Evolutionary conservation across 2,888 invertebrate genomes (phyloP).

Genomic region (Glaucopsyche alexis): DNA sequence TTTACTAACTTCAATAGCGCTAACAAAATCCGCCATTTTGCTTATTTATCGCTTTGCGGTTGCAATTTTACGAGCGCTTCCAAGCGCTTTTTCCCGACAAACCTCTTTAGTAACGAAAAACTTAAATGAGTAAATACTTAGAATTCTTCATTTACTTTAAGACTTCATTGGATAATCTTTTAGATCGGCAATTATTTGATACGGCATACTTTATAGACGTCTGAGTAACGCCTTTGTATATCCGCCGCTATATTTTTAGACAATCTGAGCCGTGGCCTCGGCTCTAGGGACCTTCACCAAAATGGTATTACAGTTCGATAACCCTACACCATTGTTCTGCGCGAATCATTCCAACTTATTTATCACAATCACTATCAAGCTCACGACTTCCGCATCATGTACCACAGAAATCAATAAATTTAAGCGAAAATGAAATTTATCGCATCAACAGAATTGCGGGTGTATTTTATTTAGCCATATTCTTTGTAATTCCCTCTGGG

Average conservation of each 20-base stretch:
- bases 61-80: too few relatives aligned
- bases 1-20: too few relatives aligned
- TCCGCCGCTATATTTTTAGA: constrained; percentile 25
- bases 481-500: constrained; percentile 2
- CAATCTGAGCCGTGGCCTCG: constrained; percentile 54
- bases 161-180: constrained; percentile 13
- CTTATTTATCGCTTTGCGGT: too few relatives aligned
- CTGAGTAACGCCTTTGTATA: not conserved
- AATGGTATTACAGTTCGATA: constrained; percentile 73
- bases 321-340: constrained; percentile 67
- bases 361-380: constrained; percentile 61
- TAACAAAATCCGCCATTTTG: too few relatives aligned
- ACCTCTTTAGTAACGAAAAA: not conserved
- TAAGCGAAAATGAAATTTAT: constrained; percentile 26
- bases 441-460: constrained; percentile 14
- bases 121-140: not conserved
- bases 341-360: constrained; percentile 70
- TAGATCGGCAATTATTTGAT: constrained; percentile 9
- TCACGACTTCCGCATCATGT: constrained; percentile 74
- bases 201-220: not conserved
- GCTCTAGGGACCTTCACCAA: constrained; percentile 71
- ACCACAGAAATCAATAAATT: constrained; percentile 52
- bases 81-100: too few relatives aligned
- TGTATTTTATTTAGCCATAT: constrained; percentile 13
- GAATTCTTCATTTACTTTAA: not conserved